Conservation (phyloP, 1,140 invertebrate species). For the Drosophila gunungcola region DNA sequence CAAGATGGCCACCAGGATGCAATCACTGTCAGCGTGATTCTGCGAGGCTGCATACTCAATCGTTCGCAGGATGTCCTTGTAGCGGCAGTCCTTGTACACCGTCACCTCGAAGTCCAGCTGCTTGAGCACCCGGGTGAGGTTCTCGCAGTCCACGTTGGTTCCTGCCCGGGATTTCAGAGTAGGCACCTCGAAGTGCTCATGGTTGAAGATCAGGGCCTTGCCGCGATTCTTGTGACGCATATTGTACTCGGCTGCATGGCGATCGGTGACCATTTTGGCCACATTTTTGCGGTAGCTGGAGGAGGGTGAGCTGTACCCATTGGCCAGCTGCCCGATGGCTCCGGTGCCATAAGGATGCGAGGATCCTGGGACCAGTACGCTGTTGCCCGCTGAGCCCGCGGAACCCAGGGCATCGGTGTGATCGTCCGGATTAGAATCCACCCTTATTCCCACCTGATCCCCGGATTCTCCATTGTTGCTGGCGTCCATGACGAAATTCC, state of each 20-base stretch:
- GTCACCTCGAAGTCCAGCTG: conserved; percentile 91
- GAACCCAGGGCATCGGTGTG: conserved; percentile 73
- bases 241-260: conserved; percentile 91
- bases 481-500: conserved; percentile 64
- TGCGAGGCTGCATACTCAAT: conserved; percentile 88
- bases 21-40: conserved; percentile 92
- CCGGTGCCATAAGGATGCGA: conserved; percentile 54
- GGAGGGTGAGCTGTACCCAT: conserved; percentile 60
- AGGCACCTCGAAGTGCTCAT: conserved; percentile 90
- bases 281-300: conserved; percentile 63
- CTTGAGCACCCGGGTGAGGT: conserved; percentile 88
- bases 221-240: conserved; percentile 94
- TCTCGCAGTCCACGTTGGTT: conserved; percentile 91
- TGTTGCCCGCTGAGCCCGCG: conserved; percentile 5
- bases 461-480: conserved; percentile 53
- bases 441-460: conserved; percentile 71
- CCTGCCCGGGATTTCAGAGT: conserved; percentile 88
- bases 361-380: conserved; percentile 10
- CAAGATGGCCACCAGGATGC: conserved; percentile 92
- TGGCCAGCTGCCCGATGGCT: conserved; percentile 75
- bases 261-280: conserved; percentile 88
- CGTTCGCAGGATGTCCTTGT: conserved; percentile 88
- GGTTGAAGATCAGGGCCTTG: conserved; percentile 95
- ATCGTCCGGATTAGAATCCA: conserved; percentile 55
- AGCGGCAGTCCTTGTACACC: conserved; percentile 87